Conservation (phyloP, 2,888 invertebrate species). For the Bombylius major region DNA sequence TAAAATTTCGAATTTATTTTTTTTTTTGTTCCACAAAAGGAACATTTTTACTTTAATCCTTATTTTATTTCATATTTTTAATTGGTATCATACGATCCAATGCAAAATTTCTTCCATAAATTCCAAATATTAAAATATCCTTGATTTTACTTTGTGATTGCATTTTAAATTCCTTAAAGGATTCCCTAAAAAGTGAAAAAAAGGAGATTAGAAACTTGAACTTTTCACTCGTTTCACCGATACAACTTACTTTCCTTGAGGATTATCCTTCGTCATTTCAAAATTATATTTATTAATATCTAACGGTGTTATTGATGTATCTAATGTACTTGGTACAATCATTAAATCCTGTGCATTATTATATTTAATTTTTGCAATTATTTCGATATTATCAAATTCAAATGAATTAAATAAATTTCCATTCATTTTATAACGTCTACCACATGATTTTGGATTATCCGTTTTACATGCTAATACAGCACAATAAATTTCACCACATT, state of each 20-base stretch:
- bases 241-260: too few species aligned
- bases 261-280: not conserved
- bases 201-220: not conserved
- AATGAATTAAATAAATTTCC: not conserved
- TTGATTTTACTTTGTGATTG: slow-evolving; percentile 5
- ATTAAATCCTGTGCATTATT: slow-evolving; percentile 4
- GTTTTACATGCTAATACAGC: slow-evolving; percentile 33
- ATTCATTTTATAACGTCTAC: slow-evolving; percentile 10
- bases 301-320: slow-evolving; percentile 41
- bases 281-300: slow-evolving; percentile 30
- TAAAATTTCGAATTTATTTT: too few species aligned
- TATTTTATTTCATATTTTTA: too few species aligned
- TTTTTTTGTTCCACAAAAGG: too few species aligned
- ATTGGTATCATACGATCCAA: not conserved
- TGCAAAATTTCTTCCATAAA: slow-evolving; percentile 39
- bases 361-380: slow-evolving; percentile 5
- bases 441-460: slow-evolving; percentile 25
- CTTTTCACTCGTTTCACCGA: too few species aligned
- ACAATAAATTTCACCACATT: slow-evolving; percentile 22
- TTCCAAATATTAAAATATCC: slow-evolving; percentile 39
- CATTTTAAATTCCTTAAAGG: slow-evolving; percentile 8
- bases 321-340: slow-evolving; percentile 37
- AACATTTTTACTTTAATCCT: too few species aligned
- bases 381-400: slow-evolving; percentile 10
- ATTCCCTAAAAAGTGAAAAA: not conserved